These are phyloP conservation scores for Eugnorisma glareosa DNA, from an alignment of 2,888 invertebrate species.

Conservation along the genomic window DNA sequence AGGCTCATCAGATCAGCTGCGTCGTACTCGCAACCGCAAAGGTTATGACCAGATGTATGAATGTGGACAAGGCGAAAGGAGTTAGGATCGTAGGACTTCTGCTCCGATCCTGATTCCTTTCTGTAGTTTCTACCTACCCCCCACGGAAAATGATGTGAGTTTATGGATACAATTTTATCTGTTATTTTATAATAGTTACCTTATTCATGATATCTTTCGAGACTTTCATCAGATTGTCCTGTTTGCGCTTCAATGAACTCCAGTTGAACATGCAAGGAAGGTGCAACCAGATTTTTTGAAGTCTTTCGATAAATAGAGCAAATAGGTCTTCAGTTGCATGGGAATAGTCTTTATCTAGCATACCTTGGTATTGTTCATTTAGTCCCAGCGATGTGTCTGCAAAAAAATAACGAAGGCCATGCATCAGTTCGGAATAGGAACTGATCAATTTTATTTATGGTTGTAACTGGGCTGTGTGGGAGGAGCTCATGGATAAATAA, in stretches of 20 bases:
- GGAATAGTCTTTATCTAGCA: conserved; percentile 20
- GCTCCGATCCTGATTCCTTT: too few species aligned
- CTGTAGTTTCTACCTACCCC: too few species aligned
- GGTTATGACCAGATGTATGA: too few species aligned
- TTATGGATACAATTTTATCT: background rate
- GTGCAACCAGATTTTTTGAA: conserved; percentile 40
- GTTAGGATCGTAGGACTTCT: too few species aligned
- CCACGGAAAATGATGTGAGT: background rate
- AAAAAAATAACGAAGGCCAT: background rate
- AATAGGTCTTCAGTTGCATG: conserved; percentile 23
- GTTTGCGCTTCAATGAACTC: conserved; percentile 34
- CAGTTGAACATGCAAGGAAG: conserved; percentile 19
- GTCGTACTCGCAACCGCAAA: too few species aligned
- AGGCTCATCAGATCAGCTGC: too few species aligned
- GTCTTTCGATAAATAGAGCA: conserved; percentile 3
- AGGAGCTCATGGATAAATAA: too few species aligned
- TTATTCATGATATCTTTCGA: conserved; percentile 28
- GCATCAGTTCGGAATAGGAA: background rate
- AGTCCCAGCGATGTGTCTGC: conserved; percentile 45
- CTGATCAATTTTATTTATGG: too few species aligned
- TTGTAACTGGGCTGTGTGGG: background rate
- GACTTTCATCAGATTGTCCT: conserved; percentile 35
- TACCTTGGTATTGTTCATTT: conserved; percentile 9
- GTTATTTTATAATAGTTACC: background rate
- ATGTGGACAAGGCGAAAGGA: too few species aligned